Base-by-base conservation (phyloP, 1,140 invertebrate species). In the Rhagoletis pomonella region DNA sequence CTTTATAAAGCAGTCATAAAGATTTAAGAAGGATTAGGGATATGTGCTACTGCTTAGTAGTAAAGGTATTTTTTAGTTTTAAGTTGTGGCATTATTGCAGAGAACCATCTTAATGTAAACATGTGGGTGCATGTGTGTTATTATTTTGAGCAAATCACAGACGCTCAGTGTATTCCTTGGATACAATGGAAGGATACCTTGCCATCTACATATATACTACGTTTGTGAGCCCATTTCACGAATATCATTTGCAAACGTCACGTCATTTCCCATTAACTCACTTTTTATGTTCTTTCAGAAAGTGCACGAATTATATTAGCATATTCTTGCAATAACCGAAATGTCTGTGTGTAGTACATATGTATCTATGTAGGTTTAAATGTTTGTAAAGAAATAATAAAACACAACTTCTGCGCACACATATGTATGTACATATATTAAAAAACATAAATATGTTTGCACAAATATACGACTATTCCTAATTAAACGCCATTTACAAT, bases 251-350 rank as follows among this genome's bases (percentile, higher is more conserved):
- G 84, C 59, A 85, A 85, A 85, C 60, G 44, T 62, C 55, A 60
- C n/a, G 73, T 47, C 84, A 85, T 62, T 62, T 85, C 84, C n/a
- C 84, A 47, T 73, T 42, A 73, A 73, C 67, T 73, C 67, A 73
- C 67, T 73, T 85, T 85, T 44, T 55, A 47, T 81, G 42, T 81
- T 55, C 7, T 81, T 55, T 67, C 29, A 17, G 4, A 67, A 29
- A 29, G 14, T 85, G 59, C 59, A 87, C 88, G 89, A 91, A 90
- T 89, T 90, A 91, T 89, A 91, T 91, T 91, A 90, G 91, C 91
- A 91, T 91, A 91, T 91, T 92, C 90, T 90, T 88, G 91, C 91
- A 91, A 91, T 91, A 91, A 91, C 92, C 90, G 90, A 91, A 91
- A 91, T 91, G 91, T 29, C 29, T 29, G 29, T 29, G 29, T 29